Conservation (phyloP, 2,113 vertebrate species). For the Patagioenas fasciata region DNA sequence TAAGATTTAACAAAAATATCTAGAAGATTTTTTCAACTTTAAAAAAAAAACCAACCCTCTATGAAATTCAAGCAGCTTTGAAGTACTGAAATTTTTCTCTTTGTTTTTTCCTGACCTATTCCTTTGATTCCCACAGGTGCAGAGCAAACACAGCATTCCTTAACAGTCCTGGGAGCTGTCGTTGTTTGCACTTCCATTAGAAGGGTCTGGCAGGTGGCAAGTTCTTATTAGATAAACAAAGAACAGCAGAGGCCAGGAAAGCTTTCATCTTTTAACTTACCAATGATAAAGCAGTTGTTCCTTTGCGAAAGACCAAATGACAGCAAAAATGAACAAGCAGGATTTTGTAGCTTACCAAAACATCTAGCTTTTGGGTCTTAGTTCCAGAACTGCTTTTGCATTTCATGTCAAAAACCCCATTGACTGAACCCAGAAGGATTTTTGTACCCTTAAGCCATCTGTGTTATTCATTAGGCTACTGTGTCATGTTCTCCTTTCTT, state of each 20-base stretch:
- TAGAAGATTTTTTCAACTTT: not conserved
- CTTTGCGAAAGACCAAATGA: not conserved
- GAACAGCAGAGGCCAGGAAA: not conserved
- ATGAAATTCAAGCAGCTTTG: not conserved
- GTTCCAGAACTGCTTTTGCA: not conserved
- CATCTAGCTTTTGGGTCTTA: not conserved
- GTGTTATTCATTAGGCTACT: not conserved
- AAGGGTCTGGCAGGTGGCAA: not conserved
- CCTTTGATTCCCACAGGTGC: not conserved
- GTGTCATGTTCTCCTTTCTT: not conserved
- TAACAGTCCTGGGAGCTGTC: not conserved
- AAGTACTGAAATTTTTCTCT: not conserved
- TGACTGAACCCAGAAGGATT: not conserved
- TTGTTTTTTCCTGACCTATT: not conserved
- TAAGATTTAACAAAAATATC: not conserved
- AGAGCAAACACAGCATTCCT: not conserved
- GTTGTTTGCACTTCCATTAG: not conserved
- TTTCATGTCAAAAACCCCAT: not conserved
- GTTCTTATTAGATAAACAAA: not conserved
- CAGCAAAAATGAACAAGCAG: not conserved
- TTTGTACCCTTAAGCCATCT: not conserved
- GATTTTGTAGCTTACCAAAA: not conserved
- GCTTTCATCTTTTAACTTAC: not conserved
- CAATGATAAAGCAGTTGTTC: not conserved
- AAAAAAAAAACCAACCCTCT: not conserved